Conservation (phyloP, 2,888 invertebrate species). For the Iselma pallidipennis region DNA sequence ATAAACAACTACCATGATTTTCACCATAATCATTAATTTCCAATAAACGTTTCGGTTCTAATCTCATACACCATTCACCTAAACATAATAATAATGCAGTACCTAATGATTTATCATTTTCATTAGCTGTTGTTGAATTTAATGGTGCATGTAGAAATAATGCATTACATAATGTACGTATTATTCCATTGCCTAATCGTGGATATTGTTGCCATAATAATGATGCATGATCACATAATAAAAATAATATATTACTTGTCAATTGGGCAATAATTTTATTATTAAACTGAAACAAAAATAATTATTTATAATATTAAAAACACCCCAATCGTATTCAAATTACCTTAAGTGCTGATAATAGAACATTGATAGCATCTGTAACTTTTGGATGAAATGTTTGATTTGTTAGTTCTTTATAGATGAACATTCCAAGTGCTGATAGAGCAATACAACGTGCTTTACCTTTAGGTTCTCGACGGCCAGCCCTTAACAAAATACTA, state of each 20-base stretch:
- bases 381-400: conserved; percentile 66
- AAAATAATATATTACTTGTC: conserved; percentile 77
- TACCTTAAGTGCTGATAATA: conserved; percentile 71
- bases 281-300: conserved; percentile 66
- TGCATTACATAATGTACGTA: conserved; percentile 58
- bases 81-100: conserved; percentile 85
- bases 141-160: conserved; percentile 58
- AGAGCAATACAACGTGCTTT: conserved; percentile 88
- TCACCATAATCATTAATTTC: conserved; percentile 58
- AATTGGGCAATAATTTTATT: conserved; percentile 82
- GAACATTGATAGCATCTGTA: conserved; percentile 69
- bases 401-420: conserved; percentile 68
- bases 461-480: conserved; percentile 85
- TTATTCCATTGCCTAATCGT: conserved; percentile 62
- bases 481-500: conserved; percentile 83
- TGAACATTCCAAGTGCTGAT: conserved; percentile 78
- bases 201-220: conserved; percentile 73
- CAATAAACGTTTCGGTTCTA: conserved; percentile 70
- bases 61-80: conserved; percentile 91
- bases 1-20: conserved; percentile 54
- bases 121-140: conserved; percentile 58
- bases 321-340: too few relatives aligned
- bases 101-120: conserved; percentile 72
- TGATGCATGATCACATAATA: conserved; percentile 79
- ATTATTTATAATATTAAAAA: not conserved